Conservation (phyloP, 1,140 invertebrate genomes). For the Bicyclus anynana region DNA sequence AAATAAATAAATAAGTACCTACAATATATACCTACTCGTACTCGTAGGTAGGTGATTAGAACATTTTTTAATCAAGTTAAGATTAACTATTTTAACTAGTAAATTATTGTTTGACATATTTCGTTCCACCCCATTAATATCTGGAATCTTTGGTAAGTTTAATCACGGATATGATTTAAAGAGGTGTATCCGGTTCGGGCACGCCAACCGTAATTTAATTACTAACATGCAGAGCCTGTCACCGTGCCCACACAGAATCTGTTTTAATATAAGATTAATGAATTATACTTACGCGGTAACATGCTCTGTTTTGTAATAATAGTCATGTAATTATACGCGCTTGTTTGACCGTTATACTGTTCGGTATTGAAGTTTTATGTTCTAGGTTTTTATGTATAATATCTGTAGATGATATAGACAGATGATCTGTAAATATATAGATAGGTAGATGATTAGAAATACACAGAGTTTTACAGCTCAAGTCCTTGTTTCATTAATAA, state of each 20-base stretch:
- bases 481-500: no score
- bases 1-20: no score
- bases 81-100: no score
- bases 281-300: conserved; percentile 28
- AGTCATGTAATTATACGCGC: conserved; percentile 9
- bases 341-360: background rate
- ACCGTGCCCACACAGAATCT: conserved; percentile 63
- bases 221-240: conserved; percentile 55
- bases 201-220: conserved; percentile 70
- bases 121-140: conserved; percentile 18
- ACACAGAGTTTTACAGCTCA: no score
- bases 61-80: no score
- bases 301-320: conserved; percentile 9
- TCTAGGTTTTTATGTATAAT: background rate
- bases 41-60: no score
- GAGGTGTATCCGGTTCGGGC: conserved; percentile 45
- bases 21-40: no score
- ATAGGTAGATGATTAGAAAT: no score
- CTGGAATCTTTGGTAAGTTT: conserved; percentile 30
- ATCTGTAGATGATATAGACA: no score
- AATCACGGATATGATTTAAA: conserved; percentile 67
- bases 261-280: conserved; percentile 70
- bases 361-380: background rate
- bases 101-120: conserved; percentile 18
- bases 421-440: no score